Conservation (phyloP, 2,888 invertebrate species). For the Petrophora chlorosata region DNA sequence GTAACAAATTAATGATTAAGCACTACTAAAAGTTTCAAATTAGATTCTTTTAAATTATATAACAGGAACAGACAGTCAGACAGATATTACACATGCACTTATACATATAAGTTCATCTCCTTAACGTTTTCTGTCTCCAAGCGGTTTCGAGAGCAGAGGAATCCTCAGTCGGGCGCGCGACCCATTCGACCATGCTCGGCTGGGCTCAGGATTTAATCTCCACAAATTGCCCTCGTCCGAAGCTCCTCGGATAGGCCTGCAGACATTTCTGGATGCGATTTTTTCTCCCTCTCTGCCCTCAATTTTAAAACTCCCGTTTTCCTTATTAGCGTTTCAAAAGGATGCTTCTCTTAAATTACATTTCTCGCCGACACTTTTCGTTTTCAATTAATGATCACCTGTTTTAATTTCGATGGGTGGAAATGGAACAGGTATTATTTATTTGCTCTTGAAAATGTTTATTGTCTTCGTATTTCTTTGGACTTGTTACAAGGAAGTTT, state of each 20-base stretch:
- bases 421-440: neutral
- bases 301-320: conserved; percentile 44
- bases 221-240: conserved; percentile 56
- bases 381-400: conserved; percentile 27
- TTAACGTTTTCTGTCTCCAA: neutral
- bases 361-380: conserved; percentile 37
- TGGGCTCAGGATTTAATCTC: conserved; percentile 57
- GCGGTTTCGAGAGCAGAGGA: conserved; percentile 42
- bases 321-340: conserved; percentile 43
- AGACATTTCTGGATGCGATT: conserved; percentile 46
- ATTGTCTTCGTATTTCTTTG: neutral
- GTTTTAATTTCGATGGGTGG: conserved; percentile 10
- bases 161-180: conserved; percentile 34
- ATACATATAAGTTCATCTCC: neutral
- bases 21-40: too few relatives aligned
- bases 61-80: too few relatives aligned
- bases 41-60: too few relatives aligned
- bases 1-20: too few relatives aligned
- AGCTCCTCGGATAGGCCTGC: conserved; percentile 45
- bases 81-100: too few relatives aligned
- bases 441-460: neutral
- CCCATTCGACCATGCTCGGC: conserved; percentile 46
- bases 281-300: conserved; percentile 39
- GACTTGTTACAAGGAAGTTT: too few relatives aligned
- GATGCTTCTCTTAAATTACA: conserved; percentile 33